Base-by-base conservation (phyloP, 23 tunicate species). In the Styela clava region DNA sequence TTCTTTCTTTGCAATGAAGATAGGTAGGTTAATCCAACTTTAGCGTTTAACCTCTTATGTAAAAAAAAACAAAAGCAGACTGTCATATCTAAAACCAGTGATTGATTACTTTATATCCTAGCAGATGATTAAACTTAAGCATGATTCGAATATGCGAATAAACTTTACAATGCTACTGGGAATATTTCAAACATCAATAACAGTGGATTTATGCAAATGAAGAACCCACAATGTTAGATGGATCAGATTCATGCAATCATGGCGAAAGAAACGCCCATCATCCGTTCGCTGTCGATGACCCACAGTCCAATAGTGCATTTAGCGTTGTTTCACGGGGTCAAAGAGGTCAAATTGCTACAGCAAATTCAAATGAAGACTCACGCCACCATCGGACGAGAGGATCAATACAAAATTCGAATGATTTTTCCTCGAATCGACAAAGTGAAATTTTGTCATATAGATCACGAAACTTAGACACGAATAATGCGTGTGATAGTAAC, bases 241-340 rank as follows among this genome's bases (percentile, higher is more conserved):
- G 56, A 44, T 44, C 56, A 44, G 56, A 44, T 5, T 7, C 12
- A 7, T 44, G 56, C 12, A 12, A 44, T 44, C 7, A 44, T 12
- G 56, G 56, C 9, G 56, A 44, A 44, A 44, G 56, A 12, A 7
- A 5, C 9, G 12, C 56, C 56, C 56, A 56, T 31, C 81, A 76
- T 44, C 81, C 81, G 1, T 76, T 76, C 31, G 81, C 65, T 33
- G 81, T 76, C 7, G 29, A 76, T 29, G 81, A 76, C 2, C 63
- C 21, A 30, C 52, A 24, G 63, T 18, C 81, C 16, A 21, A 64
- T 0, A 76, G 81, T 26, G 81, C 81, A 0, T 76, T 76, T 2
- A 76, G 65, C 31, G 64, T 52, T 52, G 81, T 76, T 16, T 32
- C 77, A 2, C 5, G 35, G 7, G 77, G 77, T 26, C 44, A 31